Conservation (phyloP, 2,113 vertebrate species). For the Nipponia nippon region DNA sequence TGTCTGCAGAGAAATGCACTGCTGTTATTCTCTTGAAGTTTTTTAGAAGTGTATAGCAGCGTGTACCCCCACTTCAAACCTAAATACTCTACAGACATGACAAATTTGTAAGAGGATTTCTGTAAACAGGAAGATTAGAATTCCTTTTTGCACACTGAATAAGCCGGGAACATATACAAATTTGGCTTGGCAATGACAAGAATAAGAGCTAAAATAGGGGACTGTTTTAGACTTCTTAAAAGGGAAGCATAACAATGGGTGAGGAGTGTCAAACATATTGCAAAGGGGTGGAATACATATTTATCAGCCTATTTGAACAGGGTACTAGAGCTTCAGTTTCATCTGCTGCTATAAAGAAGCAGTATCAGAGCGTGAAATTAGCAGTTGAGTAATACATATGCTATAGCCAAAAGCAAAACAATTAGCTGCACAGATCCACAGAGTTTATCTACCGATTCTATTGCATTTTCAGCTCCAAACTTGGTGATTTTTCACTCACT, state of each 20-base stretch:
- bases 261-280: not conserved
- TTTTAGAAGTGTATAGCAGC: not conserved
- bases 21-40: not conserved
- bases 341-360: constrained; percentile 24
- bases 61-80: not conserved
- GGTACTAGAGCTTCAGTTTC: constrained; percentile 5
- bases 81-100: not conserved
- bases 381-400: constrained; percentile 49
- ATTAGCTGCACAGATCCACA: not conserved
- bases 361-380: constrained; percentile 53
- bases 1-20: not conserved
- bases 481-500: not conserved
- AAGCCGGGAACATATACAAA: not conserved
- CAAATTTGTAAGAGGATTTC: not conserved
- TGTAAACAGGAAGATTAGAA: not conserved
- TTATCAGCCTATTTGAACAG: not conserved
- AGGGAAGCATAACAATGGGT: not conserved
- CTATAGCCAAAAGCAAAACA: constrained; percentile 49
- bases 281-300: not conserved
- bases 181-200: not conserved
- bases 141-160: not conserved
- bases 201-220: not conserved
- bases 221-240: not conserved
- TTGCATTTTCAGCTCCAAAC: not conserved
- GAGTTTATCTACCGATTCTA: constrained; percentile 17